phyloP scores from a whole-genome alignment of 2,113 vertebrate species.

The Rattus norvegicus region DNA sequence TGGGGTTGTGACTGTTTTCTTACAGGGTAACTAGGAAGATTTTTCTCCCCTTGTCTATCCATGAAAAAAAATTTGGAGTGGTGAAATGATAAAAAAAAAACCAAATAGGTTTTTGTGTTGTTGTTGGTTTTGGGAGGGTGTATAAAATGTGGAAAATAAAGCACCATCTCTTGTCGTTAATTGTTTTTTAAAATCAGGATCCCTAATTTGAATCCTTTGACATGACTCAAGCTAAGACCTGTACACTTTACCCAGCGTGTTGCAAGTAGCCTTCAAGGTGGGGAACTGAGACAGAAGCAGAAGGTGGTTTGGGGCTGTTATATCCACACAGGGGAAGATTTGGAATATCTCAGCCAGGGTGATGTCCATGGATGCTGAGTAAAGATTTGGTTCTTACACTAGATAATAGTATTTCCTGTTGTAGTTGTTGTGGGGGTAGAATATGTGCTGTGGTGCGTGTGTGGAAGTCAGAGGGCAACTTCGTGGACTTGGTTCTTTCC shows the following conservation, averaged over 20 bases:
- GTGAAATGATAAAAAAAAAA: background rate
- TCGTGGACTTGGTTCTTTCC: background rate
- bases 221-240: background rate
- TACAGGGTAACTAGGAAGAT: background rate
- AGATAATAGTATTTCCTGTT: background rate
- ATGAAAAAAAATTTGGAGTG: background rate
- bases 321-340: background rate
- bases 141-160: background rate
- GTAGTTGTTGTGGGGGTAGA: background rate
- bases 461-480: background rate
- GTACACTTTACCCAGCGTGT: background rate
- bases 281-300: background rate
- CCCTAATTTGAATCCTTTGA: background rate
- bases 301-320: background rate
- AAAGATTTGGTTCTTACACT: background rate
- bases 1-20: background rate
- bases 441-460: too few relatives aligned
- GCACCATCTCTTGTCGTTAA: background rate
- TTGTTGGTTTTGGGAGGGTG: too few relatives aligned
- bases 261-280: background rate
- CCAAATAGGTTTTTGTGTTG: too few relatives aligned
- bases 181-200: background rate
- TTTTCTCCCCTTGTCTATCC: too few relatives aligned
- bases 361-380: background rate
- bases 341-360: background rate